These are phyloP conservation scores for Bombus confusus DNA, from an alignment of 1,140 invertebrate genomes.

Conservation along the genomic window DNA sequence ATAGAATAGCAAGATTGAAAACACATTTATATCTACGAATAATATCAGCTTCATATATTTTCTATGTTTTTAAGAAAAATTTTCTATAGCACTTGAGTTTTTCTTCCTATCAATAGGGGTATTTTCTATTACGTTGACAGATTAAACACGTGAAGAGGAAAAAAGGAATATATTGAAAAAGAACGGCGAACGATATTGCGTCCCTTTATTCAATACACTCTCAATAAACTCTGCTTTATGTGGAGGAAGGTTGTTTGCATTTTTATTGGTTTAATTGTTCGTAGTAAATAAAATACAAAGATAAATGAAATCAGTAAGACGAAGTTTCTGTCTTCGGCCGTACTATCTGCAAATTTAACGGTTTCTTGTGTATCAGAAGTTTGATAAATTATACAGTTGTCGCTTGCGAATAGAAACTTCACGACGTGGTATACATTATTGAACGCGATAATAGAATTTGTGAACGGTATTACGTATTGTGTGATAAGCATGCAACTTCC, in stretches of 20 bases:
- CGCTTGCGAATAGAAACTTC: background rate
- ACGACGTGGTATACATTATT: constrained; percentile 6
- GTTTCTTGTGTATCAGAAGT: background rate
- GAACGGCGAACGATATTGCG: background rate
- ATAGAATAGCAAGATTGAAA: background rate
- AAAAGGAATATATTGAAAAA: background rate
- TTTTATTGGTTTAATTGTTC: background rate
- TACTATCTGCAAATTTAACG: background rate
- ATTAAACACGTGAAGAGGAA: background rate
- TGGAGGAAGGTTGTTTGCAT: background rate
- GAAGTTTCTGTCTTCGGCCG: background rate
- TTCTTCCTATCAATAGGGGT: background rate
- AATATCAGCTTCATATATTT: background rate
- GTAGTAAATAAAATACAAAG: background rate
- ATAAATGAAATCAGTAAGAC: background rate
- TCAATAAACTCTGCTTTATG: too few relatives aligned
- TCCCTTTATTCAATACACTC: background rate
- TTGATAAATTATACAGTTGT: background rate
- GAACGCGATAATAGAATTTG: constrained; percentile 21
- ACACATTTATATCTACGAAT: background rate
- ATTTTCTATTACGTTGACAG: background rate
- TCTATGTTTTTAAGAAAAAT: background rate
- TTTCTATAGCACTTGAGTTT: background rate
- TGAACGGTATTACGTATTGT: background rate
- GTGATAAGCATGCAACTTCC: constrained; percentile 1